These are phyloP conservation scores for Cyanocitta stelleri DNA, from an alignment of 2,113 vertebrate species.

Conservation along the genomic window DNA sequence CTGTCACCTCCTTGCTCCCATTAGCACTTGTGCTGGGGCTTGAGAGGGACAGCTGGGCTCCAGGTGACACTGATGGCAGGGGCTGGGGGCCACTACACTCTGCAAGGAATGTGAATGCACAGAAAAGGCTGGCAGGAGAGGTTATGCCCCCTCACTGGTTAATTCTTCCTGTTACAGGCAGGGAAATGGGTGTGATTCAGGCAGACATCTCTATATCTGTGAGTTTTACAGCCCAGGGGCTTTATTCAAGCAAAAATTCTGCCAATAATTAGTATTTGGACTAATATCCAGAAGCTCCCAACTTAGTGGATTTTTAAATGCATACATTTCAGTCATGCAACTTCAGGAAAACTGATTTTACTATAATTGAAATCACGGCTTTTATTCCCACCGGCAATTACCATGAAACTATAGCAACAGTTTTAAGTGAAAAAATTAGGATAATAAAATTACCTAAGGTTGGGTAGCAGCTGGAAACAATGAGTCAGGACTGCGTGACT, in stretches of 20 bases:
- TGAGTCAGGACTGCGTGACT: background rate
- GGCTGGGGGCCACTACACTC: background rate
- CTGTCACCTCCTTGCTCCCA: background rate
- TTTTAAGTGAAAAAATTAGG: conserved; percentile 10
- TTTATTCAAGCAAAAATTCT: background rate
- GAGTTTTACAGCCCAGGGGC: background rate
- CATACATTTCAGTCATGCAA: background rate
- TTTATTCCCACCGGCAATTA: background rate
- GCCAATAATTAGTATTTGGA: background rate
- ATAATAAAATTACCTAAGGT: background rate
- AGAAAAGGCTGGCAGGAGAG: background rate
- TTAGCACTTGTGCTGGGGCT: background rate
- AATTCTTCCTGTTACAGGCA: background rate
- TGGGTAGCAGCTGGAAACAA: background rate
- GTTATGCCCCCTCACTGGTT: background rate
- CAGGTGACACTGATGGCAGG: background rate
- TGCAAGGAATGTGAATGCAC: background rate
- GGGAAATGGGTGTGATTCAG: background rate
- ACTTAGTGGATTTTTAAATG: background rate
- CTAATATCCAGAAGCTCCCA: background rate
- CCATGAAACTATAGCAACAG: background rate
- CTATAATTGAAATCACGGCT: background rate
- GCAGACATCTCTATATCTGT: background rate
- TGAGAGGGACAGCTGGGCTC: background rate
- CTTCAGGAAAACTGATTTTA: background rate